phyloP scores from a whole-genome alignment of 1,140 invertebrate genomes.

The Acyrthosiphon pisum region DNA sequence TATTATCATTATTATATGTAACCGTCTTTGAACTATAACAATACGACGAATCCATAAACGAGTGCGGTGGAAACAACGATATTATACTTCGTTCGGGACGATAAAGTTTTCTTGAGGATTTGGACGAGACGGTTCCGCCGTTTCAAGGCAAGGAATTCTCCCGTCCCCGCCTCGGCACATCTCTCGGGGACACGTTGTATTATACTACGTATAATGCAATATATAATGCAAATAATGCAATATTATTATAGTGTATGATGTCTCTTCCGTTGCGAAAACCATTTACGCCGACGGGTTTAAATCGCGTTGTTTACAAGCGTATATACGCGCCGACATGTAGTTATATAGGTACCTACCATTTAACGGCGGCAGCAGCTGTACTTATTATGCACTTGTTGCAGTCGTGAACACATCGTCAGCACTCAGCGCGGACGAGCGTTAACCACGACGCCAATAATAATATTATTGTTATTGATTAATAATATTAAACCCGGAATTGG shows the following conservation, averaged over 20 bases:
- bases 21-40: neutral
- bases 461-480: neutral
- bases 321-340: neutral
- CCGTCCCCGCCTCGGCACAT: neutral
- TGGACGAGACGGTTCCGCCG: neutral
- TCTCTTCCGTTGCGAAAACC: neutral
- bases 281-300: neutral
- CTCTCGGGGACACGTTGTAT: neutral
- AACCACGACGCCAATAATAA: neutral
- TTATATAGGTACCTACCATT: neutral
- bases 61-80: neutral
- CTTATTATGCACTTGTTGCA: neutral
- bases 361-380: neutral
- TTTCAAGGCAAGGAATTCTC: neutral
- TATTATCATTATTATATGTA: neutral
- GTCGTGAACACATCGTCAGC: neutral
- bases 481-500: neutral
- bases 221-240: neutral
- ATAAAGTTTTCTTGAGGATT: constrained; percentile 16
- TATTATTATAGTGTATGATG: neutral
- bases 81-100: neutral
- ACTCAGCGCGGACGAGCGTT: neutral
- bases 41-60: neutral
- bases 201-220: neutral
- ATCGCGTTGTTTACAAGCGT: neutral